Conservation (phyloP, 2,888 invertebrate species). For the Danaus chrysippus region DNA sequence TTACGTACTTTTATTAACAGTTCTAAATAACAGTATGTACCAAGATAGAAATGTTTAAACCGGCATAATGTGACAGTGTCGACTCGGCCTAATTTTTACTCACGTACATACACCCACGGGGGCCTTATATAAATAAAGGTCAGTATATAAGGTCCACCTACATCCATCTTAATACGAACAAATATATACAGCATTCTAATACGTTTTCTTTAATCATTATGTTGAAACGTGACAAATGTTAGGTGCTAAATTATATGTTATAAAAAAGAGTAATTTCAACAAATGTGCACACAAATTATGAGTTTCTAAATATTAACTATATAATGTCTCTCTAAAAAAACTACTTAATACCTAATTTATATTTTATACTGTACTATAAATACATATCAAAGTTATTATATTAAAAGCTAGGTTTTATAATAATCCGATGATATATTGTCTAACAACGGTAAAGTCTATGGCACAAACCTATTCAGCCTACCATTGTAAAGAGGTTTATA, state of each 20-base stretch:
- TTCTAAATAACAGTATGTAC: neutral
- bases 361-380: too few species aligned
- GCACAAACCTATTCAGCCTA: neutral
- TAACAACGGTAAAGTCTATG: too few species aligned
- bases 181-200: constrained; percentile 32
- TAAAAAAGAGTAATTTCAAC: too few species aligned
- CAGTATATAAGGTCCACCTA: constrained; percentile 26
- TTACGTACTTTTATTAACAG: neutral
- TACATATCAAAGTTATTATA: too few species aligned
- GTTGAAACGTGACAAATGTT: neutral
- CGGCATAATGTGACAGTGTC: constrained; percentile 22
- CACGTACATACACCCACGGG: constrained; percentile 40
- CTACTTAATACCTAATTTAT: too few species aligned
- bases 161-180: constrained; percentile 25
- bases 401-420: too few species aligned
- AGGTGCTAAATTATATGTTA: too few species aligned
- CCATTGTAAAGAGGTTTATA: constrained; percentile 35
- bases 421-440: too few species aligned
- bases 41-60: constrained; percentile 9
- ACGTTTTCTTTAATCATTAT: neutral
- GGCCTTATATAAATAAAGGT: constrained; percentile 40
- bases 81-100: constrained; percentile 60
- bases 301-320: too few species aligned
- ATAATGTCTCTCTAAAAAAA: too few species aligned
- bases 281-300: too few species aligned